Evolutionary conservation across 2,888 invertebrate species (phyloP), one percentile per base, ranked within the genome.

Genomic region (Cordilura impudica): DNA sequence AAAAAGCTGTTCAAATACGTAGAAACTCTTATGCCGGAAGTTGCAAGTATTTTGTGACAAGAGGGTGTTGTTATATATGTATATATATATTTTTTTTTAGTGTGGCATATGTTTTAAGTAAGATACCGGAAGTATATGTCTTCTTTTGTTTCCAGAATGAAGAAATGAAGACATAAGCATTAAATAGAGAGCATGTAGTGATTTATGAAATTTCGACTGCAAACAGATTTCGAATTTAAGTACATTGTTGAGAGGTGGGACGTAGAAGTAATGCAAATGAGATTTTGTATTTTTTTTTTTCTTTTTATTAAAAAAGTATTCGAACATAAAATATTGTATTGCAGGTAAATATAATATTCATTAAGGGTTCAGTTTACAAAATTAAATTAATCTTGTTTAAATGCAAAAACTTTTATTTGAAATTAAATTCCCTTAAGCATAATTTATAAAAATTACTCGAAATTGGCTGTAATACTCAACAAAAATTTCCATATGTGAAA

Each of bases 101-200:
- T 79, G 79, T 79, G 71, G 56, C 75, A 75, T 75, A 75, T 75
- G 79, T 63, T 79, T 12, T 45, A 45, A 18, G 16, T 35, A 72
- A 72, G 45, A 75, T 45, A 79, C 66, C 79, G 79, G 79, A 79
- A 71, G 71, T 72, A 60, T 71, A 71, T 71, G 67, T 79, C 66
- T 79, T 67, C 56, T 47, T 53, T 72, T 67, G 49, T 63, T 76
- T 65, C 31, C 69, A 43, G 1, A n/a, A 39, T 12, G 35, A n/a
- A n/a, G n/a, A 39, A 39, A 39, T n/a, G 8, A n/a, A n/a, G n/a
- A 1, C 35, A 39, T 39, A 39, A n/a, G n/a, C 4, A 39, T n/a
- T n/a, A 39, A 39, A n/a, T 39, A 39, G n/a, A n/a, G n/a, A 39
- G n/a, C 35, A n/a, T 39, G 4, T 12, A n/a, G 35, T 35, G 12